A percentile compares a stretch with the other conserved stretches of the same genome.
These are phyloP conservation scores for Drosophila bipectinata DNA, from an alignment of 1,140 invertebrate genomes.

Conservation along the genomic window DNA sequence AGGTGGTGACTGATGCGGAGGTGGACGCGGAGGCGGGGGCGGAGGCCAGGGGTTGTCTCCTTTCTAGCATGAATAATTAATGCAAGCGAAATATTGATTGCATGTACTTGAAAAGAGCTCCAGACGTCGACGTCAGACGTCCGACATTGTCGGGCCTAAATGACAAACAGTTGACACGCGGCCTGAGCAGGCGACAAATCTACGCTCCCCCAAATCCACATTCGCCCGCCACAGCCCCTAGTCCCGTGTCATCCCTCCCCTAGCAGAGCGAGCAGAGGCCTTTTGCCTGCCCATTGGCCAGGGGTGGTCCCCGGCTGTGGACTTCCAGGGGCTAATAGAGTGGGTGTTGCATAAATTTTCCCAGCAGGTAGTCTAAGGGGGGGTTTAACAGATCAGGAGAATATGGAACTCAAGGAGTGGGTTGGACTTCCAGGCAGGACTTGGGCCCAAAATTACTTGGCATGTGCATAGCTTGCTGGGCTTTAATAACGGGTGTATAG, in stretches of 20 bases:
- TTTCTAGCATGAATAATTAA: slow-evolving; percentile 62
- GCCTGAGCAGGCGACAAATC: slow-evolving; percentile 77
- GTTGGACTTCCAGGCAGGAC: neutral
- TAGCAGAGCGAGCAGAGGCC: slow-evolving; percentile 8
- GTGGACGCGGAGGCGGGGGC: neutral
- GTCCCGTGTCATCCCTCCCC: neutral
- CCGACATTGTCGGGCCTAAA: slow-evolving; percentile 42
- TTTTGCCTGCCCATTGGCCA: slow-evolving; percentile 69
- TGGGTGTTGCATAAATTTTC: slow-evolving; percentile 52
- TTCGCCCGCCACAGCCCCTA: neutral
- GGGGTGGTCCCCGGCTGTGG: slow-evolving; percentile 13
- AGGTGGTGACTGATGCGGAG: neutral
- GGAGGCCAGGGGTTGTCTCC: slow-evolving; percentile 8
- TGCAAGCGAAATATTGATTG: slow-evolving; percentile 66
- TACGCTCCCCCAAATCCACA: slow-evolving; percentile 18
- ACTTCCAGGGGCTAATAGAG: slow-evolving; percentile 11
- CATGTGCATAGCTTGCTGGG: slow-evolving; percentile 59
- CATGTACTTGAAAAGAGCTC: slow-evolving; percentile 58
- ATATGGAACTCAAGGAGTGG: slow-evolving; percentile 5
- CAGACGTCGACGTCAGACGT: slow-evolving; percentile 31
- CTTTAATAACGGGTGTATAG: slow-evolving; percentile 57
- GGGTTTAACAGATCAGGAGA: neutral
- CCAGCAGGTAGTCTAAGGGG: slow-evolving; percentile 5
- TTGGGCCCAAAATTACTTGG: slow-evolving; percentile 31
- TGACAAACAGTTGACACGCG: slow-evolving; percentile 80